Evolutionary conservation across 2,888 invertebrate species (phyloP), one percentile per base, ranked within the genome.

Genomic region (Chironomus riparius): DNA sequence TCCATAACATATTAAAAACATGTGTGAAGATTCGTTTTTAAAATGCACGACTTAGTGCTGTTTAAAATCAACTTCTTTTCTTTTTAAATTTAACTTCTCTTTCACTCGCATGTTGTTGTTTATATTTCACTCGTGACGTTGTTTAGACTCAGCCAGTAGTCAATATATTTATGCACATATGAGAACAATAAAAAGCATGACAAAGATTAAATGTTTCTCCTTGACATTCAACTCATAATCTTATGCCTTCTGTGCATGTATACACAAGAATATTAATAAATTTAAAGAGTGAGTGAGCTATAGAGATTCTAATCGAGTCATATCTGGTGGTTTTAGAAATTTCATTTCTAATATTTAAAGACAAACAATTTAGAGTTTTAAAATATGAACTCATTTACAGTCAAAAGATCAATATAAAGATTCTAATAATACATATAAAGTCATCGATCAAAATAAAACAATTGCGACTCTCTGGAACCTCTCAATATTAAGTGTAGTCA

Each of bases 221-320:
- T 74, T 74, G 74, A 74, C 74, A 74, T 68, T 74, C 74, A 48
- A 68, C 74, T 61, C 72, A 38, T 18, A 50, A 70, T 70, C 70
- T 7, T 71, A 71, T 71, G 38, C 38, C 38, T 38, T 38, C 38
- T 38, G 38, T 38, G 38, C 38, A 38, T 38, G 2, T 38, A 38
- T 10, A 10, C 38, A 38, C 2, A 70, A 47, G 50, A 70, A 56
- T 50, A 70, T 70, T 24, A 47, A 48, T 70, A 70, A 70, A 48
- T 50, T 48, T 15, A 50, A 56, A 38, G 38, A 4, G 6, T 28
- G 1, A 28, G 28, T 28, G 28, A 28, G 28, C 28, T 28, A 28
- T 28, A 28, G 38, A 38, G 38, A 38, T 38, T 38, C 38, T 2
- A 5, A 28, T 28, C 28, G 28, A 28, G 28, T 28, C 28, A 5